Base-by-base conservation (phyloP, 2,113 vertebrate genomes). In the Tor tambroides region DNA sequence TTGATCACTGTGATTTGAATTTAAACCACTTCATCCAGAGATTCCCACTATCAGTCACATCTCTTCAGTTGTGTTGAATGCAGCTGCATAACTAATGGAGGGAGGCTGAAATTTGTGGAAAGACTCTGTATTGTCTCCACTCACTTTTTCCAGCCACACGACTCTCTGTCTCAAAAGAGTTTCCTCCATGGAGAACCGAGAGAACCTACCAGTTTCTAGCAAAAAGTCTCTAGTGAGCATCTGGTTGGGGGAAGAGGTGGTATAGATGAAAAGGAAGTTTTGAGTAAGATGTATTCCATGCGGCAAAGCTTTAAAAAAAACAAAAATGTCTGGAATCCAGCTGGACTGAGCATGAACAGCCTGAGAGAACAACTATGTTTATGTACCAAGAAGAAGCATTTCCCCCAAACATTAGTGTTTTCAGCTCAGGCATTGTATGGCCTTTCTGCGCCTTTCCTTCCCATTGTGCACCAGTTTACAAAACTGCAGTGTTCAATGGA, bases 131-230 rank as follows among this genome's bases (percentile, higher is more conserved):
- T 30, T 6, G 28, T 80, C 87, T 93, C 87, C 87, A 87, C 90
- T 94, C 90, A 93, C 63, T 91, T 94, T 94, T 94, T 94, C 92
- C 94, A 94, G 90, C 87, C 89, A 38, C 86, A 69, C 12, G 79
- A 87, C 86, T 89, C 4, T 72, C 85, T 71, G 86, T 59, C 56
- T 88, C 65, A 49, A 86, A 84, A 89, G 75, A 83, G 84, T 90
- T 65, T 89, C 85, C 71, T 69, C 51, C 80, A 84, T 46, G 81
- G 83, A 82, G 77, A 82, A 87, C n/a, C 0, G 35, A 41, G 26
- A 82, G 69, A n/a, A 74, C 10, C 23, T 81, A 87, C 56, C 38
- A 87, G 41, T 59, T 87, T 63, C 38, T 43, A 41, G 11, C 21
- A 43, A 43, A 74, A 74, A 26, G 69, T 75, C 80, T 88, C 75